These are phyloP conservation scores for Bovichtus diacanthus DNA, from an alignment of 2,797 vertebrate genomes.

Conservation along the genomic window DNA sequence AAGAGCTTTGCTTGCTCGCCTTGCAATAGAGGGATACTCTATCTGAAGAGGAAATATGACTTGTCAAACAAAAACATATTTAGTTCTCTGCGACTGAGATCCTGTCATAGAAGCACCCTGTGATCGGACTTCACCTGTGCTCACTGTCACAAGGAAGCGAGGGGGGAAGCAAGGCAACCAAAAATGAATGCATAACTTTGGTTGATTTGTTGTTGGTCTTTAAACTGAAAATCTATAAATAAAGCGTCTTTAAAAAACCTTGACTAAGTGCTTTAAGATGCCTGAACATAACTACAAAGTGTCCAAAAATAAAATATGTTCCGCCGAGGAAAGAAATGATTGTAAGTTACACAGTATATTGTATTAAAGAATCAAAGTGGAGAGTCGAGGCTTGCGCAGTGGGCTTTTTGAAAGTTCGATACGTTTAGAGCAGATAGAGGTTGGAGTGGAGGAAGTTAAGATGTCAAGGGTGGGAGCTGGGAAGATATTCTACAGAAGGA, in stretches of 20 bases:
- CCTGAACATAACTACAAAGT: neutral
- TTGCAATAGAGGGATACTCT: neutral
- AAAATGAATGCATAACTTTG: too few species aligned
- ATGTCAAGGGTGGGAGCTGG: neutral
- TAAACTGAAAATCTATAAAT: too few species aligned
- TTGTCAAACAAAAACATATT: neutral
- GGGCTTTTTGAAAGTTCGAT: neutral
- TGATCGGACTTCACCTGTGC: slow-evolving; percentile 11
- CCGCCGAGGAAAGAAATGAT: neutral
- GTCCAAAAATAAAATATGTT: neutral
- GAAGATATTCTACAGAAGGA: neutral
- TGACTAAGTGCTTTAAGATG: neutral
- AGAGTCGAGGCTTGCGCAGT: neutral
- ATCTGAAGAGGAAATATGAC: neutral
- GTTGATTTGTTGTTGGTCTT: too few species aligned
- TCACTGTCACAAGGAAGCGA: neutral
- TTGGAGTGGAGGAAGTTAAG: neutral
- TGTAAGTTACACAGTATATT: neutral
- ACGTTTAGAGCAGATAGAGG: neutral
- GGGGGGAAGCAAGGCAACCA: too few species aligned
- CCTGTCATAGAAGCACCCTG: neutral
- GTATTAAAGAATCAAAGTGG: neutral
- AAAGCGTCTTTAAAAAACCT: too few species aligned
- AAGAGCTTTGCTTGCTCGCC: too few species aligned
- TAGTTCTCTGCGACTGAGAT: neutral